Percentiles rank a stretch among this genome's conserved stretches.
These are phyloP conservation scores for Sebastes nivosus DNA, from an alignment of 2,797 vertebrate species.

Conservation along the genomic window DNA sequence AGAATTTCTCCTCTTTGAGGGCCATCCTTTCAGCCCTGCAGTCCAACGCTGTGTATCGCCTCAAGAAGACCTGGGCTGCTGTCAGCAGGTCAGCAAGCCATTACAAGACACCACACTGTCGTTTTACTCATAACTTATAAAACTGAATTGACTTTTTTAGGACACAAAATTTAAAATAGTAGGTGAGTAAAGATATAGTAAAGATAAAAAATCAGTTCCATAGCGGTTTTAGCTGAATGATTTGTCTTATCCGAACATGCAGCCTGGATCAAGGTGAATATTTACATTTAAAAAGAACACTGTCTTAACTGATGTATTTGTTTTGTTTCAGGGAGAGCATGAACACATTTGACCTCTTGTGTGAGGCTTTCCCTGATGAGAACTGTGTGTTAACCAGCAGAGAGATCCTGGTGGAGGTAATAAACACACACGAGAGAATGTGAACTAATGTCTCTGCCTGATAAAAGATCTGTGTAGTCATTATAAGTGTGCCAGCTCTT, in stretches of 20 bases:
- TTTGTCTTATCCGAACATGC: not conserved
- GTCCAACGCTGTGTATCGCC: constrained; percentile 88
- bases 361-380: constrained; percentile 91
- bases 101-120: not conserved
- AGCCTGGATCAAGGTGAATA: not conserved
- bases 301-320: not conserved
- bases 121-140: not conserved
- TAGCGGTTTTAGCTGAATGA: not conserved
- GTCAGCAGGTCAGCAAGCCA: constrained; percentile 75
- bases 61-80: constrained; percentile 88
- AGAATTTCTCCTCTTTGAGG: constrained; percentile 90
- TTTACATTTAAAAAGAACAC: not conserved
- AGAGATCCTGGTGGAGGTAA: constrained; percentile 86
- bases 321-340: constrained; percentile 82
- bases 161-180: not conserved
- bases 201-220: not conserved
- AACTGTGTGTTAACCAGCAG: constrained; percentile 87
- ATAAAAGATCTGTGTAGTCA: not conserved
- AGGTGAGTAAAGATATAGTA: too few species aligned
- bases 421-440: not conserved
- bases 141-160: not conserved
- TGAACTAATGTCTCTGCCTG: not conserved
- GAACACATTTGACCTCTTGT: constrained; percentile 84
- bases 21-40: constrained; percentile 92
- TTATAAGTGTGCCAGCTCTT: not conserved